Conservation (phyloP, 1,140 invertebrate genomes). For the Solenopsis invicta region DNA sequence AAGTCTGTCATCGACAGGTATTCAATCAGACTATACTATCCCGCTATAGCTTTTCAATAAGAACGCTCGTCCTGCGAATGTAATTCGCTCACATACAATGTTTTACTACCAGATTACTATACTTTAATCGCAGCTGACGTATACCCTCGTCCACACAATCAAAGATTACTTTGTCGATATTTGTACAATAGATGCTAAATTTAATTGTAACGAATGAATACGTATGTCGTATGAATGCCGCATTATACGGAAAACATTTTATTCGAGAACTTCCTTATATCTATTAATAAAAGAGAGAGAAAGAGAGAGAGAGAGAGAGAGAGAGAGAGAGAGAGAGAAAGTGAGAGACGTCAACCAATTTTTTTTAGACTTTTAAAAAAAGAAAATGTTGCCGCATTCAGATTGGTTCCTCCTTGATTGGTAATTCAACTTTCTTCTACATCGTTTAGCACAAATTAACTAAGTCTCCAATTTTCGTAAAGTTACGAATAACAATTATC, state of each 20-base stretch:
- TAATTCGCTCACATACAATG: constrained; percentile 14
- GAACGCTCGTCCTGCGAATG: constrained; percentile 29
- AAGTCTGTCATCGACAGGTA: constrained; percentile 72
- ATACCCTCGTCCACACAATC: not conserved
- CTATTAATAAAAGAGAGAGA: not conserved
- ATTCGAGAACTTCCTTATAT: not conserved
- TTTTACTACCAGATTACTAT: constrained; percentile 12
- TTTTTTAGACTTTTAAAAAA: not conserved
- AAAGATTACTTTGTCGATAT: constrained; percentile 11
- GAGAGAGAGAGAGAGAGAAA: too few species aligned
- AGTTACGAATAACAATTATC: constrained; percentile 48
- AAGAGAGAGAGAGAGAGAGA: too few species aligned
- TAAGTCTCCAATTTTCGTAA: constrained; percentile 31
- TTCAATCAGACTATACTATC: constrained; percentile 66
- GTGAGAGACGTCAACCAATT: too few species aligned
- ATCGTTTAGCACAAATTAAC: constrained; percentile 37
- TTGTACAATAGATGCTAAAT: not conserved
- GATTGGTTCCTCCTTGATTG: not conserved
- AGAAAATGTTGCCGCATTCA: not conserved
- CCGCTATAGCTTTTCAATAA: constrained; percentile 58
- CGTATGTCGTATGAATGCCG: not conserved
- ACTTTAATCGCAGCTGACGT: constrained; percentile 1
- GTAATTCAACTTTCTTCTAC: constrained; percentile 24
- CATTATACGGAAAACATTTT: not conserved
- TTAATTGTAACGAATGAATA: not conserved